Base-by-base conservation (phyloP, 1,140 invertebrate species). In the Drosophila ambigua region DNA sequence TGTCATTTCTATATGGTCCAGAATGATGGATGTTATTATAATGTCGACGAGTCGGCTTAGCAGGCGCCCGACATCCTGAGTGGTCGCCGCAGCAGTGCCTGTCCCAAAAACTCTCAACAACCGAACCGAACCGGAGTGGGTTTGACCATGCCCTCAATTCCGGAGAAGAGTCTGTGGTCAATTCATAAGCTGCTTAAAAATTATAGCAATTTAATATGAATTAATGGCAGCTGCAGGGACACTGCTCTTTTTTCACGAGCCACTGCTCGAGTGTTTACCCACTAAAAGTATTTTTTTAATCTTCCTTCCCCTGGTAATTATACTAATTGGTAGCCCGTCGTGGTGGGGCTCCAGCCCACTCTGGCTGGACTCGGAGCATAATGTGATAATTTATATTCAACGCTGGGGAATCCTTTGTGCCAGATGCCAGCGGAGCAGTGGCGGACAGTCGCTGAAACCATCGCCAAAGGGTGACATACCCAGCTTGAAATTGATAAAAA, bases 11-110 rank as follows among this genome's bases (percentile, higher is more conserved):
- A 53, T 77, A 58, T 68, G 75, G 82, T 72, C 75, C 67, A 54
- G 48, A 35, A 79, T 87, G 83, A 87, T 87, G 83, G 83, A 87
- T 87, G 83, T 87, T 83, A 83, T 87, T 88, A 76, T 87, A 87
- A 87, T 87, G 66, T 83, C 58, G 74, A 62, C 53, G 62, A 51
- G 73, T 39, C 35, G 53, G 72, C 72, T 77, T 55, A 75, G 62
- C 72, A 54, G 72, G 62, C 54, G 72, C 72, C 72, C 49, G 67
- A 58, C 26, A 57, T 71, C 65, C 67, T 71, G 65, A 68, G 62
- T 67, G 71, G 49, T 57, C 24, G 24, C 45, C 5, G 31, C 41
- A 43, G 16, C 46, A 39, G 48, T 57, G 69, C 48, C 69, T 84
- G 76, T 79, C 71, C 77, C 60, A 63, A 68, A 84, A 84, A 77